Evolutionary conservation across 2,888 invertebrate genomes (phyloP).

Genomic region (Sthenelais limicola): DNA sequence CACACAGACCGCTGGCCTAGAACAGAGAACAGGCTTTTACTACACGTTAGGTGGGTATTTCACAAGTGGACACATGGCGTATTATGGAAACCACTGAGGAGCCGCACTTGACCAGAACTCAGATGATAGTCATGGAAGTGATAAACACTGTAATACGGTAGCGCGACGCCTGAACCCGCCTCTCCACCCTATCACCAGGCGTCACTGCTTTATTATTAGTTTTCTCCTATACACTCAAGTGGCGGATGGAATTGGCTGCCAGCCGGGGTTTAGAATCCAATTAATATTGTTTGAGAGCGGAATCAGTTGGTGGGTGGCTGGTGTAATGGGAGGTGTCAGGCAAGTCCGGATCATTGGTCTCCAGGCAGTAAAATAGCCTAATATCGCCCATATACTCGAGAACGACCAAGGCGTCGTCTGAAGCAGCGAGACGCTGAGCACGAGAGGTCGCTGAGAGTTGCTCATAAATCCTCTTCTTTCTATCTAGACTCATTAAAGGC

Average conservation of each 20-base stretch:
- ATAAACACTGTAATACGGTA: conserved; percentile 22
- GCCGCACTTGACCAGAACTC: conserved; percentile 23
- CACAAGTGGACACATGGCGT: conserved; percentile 32
- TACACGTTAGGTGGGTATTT: too few species aligned
- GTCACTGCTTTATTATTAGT: conserved; percentile 5
- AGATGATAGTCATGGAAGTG: conserved; percentile 14
- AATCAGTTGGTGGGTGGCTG: neutral
- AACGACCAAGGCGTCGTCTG: neutral
- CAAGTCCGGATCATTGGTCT: neutral
- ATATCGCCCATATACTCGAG: neutral
- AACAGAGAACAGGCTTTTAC: too few species aligned
- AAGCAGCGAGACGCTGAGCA: too few species aligned
- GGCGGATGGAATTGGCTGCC: conserved; percentile 22
- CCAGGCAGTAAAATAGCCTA: neutral
- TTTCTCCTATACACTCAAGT: conserved; percentile 34
- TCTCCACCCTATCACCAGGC: neutral
- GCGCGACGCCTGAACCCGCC: neutral
- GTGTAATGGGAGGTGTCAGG: conserved; percentile 26
- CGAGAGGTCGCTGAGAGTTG: neutral
- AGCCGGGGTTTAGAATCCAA: conserved; percentile 35
- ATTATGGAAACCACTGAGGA: conserved; percentile 35
- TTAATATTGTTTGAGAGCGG: conserved; percentile 37
- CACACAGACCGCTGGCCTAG: too few species aligned
- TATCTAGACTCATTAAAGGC: conserved; percentile 21
- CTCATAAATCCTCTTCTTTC: conserved; percentile 31